Base-by-base conservation (phyloP, 2,888 invertebrate genomes). In the Pandemis corylana region DNA sequence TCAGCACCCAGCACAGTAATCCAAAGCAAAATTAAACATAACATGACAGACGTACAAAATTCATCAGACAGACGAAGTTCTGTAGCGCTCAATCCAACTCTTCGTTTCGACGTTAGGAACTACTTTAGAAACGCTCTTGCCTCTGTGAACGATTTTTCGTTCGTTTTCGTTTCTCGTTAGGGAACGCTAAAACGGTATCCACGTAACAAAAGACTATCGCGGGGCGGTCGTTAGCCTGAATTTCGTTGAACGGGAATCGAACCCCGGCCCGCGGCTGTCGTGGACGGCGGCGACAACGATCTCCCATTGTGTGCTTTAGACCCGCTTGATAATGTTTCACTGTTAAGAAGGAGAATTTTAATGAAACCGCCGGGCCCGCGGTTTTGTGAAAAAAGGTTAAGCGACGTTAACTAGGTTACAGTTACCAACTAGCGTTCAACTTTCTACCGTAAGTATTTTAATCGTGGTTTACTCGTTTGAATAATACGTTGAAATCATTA, bases 241-340 rank as follows among this genome's bases (percentile, higher is more conserved):
- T 92, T 91, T 90, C 81, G 86, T 83, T 79, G 86, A 90, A 89
- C 90, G 90, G 90, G 91, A 92, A 88, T 87, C 89, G 87, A 90
- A 91, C 89, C 85, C 78, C 79, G 80, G 85, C 87, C 87, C 77
- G 83, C 80, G 85, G 88, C 85, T 84, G 85, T 87, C 90, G 90
- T 90, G 90, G 85, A 6, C 83, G 56, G 74, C 80, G 92, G 81
- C 80, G 92, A 92, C 91, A 93, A 92, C 83, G 89, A 93, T 93
- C 92, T 91, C 82, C 90, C 90, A 93, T 93, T 93, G 92, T 93
- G 87, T 89, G 85, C 88, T 86, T 87, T 85, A 84, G 81, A 84
- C 82, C 79, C 82, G 79, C 78, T 83, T 85, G 92, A 92, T 91
- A 90, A 90, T 87, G 81, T 85, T 87, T 86, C 84, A 84, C 84